phyloP scores from a whole-genome alignment of 92 coral and sea anemone genomes.

The Bergia puertoricense region DNA sequence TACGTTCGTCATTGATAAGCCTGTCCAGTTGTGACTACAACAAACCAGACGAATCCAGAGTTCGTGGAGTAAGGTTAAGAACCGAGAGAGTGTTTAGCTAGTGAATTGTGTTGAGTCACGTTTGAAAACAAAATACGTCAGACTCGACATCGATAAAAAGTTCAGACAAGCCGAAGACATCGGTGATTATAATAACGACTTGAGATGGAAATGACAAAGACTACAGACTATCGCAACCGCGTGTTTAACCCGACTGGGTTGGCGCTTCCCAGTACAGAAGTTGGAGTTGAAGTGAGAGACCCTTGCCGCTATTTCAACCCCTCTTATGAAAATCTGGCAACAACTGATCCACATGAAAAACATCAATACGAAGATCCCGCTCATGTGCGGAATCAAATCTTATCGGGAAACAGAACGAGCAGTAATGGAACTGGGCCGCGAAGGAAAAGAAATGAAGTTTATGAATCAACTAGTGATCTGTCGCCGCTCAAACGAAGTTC shows the following conservation, averaged over 20 bases:
- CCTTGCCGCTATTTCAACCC: conserved; percentile 25
- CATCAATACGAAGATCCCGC: conserved; percentile 44
- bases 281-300: conserved; percentile 24
- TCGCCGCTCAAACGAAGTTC: conserved; percentile 31
- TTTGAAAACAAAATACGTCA: conserved; percentile 8
- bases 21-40: not conserved
- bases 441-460: conserved; percentile 34
- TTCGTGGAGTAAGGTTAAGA: not conserved
- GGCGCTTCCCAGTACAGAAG: conserved; percentile 20
- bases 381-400: conserved; percentile 19
- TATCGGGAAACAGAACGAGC: not conserved
- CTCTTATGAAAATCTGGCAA: conserved; percentile 37
- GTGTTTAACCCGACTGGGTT: conserved; percentile 30
- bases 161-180: conserved; percentile 35
- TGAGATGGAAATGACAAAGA: conserved; percentile 17
- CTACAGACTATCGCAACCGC: conserved; percentile 31
- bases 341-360: conserved; percentile 21
- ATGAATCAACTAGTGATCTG: conserved; percentile 35
- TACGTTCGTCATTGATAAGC: not conserved
- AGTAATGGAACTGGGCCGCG: conserved; percentile 11
- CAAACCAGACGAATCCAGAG: not conserved
- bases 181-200: conserved; percentile 23
- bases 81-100: not conserved
- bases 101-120: conserved; percentile 3
- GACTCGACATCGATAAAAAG: not conserved